Percentiles rank a stretch among this genome's conserved stretches.
These are phyloP conservation scores for Mesorhabditis spiculigera DNA, from an alignment of 2,888 invertebrate species.

Conservation along the genomic window DNA sequence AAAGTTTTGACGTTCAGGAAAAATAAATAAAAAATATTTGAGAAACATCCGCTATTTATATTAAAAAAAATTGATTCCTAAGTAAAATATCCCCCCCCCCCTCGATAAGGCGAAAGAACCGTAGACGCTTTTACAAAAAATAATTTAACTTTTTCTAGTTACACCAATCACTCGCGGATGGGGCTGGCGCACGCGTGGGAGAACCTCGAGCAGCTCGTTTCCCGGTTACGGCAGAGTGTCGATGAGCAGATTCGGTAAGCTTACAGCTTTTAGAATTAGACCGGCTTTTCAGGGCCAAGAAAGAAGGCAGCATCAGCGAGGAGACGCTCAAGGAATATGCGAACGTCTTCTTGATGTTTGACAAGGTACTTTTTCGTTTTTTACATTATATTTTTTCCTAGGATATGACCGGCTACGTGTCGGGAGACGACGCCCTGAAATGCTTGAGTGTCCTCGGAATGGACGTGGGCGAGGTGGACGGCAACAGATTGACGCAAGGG, in stretches of 20 bases:
- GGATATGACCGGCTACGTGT: neutral
- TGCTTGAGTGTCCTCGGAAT: constrained; percentile 5
- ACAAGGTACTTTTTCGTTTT: neutral
- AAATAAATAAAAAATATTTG: too few relatives aligned
- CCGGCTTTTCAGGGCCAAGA: neutral
- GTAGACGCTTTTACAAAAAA: too few relatives aligned
- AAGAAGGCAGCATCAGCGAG: neutral
- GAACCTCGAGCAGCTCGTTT: neutral
- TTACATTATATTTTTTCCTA: neutral
- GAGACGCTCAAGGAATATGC: constrained; percentile 6
- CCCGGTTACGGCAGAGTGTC: neutral
- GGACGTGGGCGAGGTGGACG: neutral
- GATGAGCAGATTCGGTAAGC: neutral
- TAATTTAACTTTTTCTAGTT: neutral
- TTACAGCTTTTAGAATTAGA: neutral
- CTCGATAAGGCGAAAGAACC: too few relatives aligned
- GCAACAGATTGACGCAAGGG: neutral
- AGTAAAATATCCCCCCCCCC: too few relatives aligned
- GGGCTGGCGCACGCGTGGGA: neutral
- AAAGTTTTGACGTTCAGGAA: too few relatives aligned
- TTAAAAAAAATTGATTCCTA: too few relatives aligned
- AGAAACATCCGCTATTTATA: too few relatives aligned
- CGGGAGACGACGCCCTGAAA: neutral
- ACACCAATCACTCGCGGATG: neutral
- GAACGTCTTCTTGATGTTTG: neutral